phyloP scores from a whole-genome alignment of 2,888 invertebrate genomes.

The Cetonia aurata region DNA sequence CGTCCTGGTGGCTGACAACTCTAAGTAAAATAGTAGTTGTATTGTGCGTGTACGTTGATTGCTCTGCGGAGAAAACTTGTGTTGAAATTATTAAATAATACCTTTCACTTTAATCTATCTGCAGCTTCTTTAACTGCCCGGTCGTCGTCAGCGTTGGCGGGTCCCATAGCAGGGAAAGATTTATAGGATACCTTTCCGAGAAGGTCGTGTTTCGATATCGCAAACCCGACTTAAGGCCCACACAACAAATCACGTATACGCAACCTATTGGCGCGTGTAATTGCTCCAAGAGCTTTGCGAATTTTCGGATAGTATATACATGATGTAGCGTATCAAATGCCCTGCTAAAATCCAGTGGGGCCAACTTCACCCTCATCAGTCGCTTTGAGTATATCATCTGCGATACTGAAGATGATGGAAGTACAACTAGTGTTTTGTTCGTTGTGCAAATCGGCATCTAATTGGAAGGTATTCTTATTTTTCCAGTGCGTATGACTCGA shows the following conservation, averaged over 20 bases:
- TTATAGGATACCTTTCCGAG: conserved; percentile 30
- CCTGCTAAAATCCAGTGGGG: no score
- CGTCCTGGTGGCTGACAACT: conserved; percentile 17
- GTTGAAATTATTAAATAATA: conserved; percentile 41
- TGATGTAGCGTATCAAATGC: neutral
- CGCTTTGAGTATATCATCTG: no score
- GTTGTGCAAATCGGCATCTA: no score
- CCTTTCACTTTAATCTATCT: conserved; percentile 29
- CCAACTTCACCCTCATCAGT: no score
- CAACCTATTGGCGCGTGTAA: conserved; percentile 11
- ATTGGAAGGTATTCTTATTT: no score
- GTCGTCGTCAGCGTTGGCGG: conserved; percentile 16
- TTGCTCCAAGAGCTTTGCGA: conserved; percentile 11
- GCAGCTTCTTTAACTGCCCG: conserved; percentile 18
- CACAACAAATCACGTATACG: conserved; percentile 24
- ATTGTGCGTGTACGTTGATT: conserved; percentile 36
- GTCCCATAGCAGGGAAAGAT: neutral
- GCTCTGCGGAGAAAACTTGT: conserved; percentile 33
- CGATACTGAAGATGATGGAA: no score
- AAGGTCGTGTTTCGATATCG: neutral
- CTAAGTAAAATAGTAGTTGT: conserved; percentile 36
- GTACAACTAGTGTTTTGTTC: no score
- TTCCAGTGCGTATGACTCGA: no score
- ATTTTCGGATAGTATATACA: neutral
- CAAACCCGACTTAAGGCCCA: conserved; percentile 9